Evolutionary conservation across 2,888 invertebrate species (phyloP), one percentile per base, ranked within the genome.

Genomic region (Melanchra persicariae): DNA sequence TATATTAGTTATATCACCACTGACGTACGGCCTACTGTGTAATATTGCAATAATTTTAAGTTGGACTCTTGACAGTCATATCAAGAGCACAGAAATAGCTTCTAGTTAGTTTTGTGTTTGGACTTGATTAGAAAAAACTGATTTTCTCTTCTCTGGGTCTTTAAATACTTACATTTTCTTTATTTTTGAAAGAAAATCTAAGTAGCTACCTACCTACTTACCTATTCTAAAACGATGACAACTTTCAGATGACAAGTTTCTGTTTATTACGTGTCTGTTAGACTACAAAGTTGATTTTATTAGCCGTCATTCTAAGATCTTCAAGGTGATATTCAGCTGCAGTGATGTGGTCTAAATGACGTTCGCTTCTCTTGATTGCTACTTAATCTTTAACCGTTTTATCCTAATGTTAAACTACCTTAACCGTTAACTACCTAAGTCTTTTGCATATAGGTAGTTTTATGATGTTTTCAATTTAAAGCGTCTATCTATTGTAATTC

Each of bases 41-140:
- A 37, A 19, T 1, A n/a, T 30, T 19, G 37, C 8, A 49, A 40
- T n/a, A n/a, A n/a, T n/a, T 67, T 34, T 15, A 24, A n/a, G 24
- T 59, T 59, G 40, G 30, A 34, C 12, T 22, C 17, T 43, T 59
- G 12, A 30, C 57, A 49, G 26, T 71, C 19, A 30, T 47, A 37
- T 45, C 15, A 15, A 15, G 22, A 22, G 1, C 7, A 30, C 22
- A 51, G 19, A 19, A 5, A 24, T 17, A 54, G 19, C 15, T 34
- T 30, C 22, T 64, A 30, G 6, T 9, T 12, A 54, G 12, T 64
- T 70, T 22, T 71, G 8, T 26, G 7, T 17, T 30, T 34, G 24
- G 12, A 17, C 59, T 52, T 19, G 19, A 47, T 10, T 12, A 12
- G 2, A 5, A 17, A n/a, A 24, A n/a, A n/a, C n/a, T n/a, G n/a